Evolutionary conservation across 2,888 invertebrate species (phyloP).

Genomic region (Loripinus fragilis): DNA sequence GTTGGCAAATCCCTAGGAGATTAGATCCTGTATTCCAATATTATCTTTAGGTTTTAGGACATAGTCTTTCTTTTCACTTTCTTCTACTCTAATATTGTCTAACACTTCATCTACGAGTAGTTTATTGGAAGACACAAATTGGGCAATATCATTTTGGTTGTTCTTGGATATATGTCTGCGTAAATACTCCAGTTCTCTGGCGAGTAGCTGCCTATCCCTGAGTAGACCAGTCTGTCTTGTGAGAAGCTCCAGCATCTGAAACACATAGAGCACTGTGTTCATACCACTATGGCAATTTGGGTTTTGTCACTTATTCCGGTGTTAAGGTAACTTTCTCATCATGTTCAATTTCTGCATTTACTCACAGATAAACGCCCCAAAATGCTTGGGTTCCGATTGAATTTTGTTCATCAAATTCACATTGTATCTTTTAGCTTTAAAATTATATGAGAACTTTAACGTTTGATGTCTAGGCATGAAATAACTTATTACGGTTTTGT

Average conservation of each 20-base stretch:
- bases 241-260: constrained; percentile 79
- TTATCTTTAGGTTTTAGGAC: constrained; percentile 45
- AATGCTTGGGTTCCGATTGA: no score
- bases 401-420: no score
- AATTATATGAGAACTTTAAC: no score
- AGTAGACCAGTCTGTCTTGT: constrained; percentile 74
- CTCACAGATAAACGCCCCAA: no score
- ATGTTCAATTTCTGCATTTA: no score
- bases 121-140: constrained; percentile 72
- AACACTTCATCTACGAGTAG: constrained; percentile 75
- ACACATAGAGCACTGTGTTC: no score
- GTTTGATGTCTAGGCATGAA: no score
- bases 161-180: constrained; percentile 72
- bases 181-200: constrained; percentile 80
- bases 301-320: no score
- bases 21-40: constrained; percentile 28
- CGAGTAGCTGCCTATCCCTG: constrained; percentile 78
- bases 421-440: no score
- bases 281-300: no score
- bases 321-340: no score
- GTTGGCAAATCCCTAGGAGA: background rate
- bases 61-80: constrained; percentile 61
- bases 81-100: constrained; percentile 70
- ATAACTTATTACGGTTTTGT: no score
- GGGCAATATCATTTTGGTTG: constrained; percentile 67